Evolutionary conservation across 2,888 invertebrate genomes (phyloP).

Genomic region (Galerucella nymphaeae): DNA sequence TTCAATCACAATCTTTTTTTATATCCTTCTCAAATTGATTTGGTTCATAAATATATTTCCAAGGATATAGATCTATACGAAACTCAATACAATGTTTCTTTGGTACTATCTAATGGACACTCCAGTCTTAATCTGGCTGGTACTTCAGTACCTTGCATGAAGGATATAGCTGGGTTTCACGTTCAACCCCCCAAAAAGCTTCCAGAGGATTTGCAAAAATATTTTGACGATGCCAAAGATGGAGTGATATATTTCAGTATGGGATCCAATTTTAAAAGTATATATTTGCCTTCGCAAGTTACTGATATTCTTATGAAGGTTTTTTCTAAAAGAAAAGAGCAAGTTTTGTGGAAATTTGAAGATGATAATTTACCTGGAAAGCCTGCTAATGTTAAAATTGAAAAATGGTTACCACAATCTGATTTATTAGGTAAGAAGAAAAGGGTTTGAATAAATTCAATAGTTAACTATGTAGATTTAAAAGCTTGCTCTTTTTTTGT

Average conservation of each 20-base stretch:
- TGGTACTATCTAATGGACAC: constrained; percentile 62
- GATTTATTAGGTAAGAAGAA: constrained; percentile 51
- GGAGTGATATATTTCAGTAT: constrained; percentile 71
- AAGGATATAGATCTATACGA: constrained; percentile 49
- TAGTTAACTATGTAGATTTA: no score
- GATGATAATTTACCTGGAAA: constrained; percentile 59
- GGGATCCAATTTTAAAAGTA: constrained; percentile 70
- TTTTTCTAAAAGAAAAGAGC: constrained; percentile 70
- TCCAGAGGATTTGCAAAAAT: constrained; percentile 64
- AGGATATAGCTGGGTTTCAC: constrained; percentile 70
- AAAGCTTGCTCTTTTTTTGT: background rate
- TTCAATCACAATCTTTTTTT: constrained; percentile 44
- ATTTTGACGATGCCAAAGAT: constrained; percentile 66
- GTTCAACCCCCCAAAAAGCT: constrained; percentile 50
- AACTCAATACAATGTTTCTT: constrained; percentile 49
- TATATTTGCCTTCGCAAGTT: constrained; percentile 67
- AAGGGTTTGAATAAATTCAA: no score
- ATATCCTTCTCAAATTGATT: constrained; percentile 48
- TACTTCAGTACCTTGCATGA: constrained; percentile 67
- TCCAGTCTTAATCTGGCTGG: constrained; percentile 66
- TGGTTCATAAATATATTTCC: constrained; percentile 53
- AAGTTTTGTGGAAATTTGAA: constrained; percentile 78
- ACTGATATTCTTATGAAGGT: constrained; percentile 68
- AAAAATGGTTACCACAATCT: constrained; percentile 53
- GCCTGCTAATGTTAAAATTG: constrained; percentile 61